Evolutionary conservation across 2,113 vertebrate species (phyloP).

Genomic region (Labeo rohita): DNA sequence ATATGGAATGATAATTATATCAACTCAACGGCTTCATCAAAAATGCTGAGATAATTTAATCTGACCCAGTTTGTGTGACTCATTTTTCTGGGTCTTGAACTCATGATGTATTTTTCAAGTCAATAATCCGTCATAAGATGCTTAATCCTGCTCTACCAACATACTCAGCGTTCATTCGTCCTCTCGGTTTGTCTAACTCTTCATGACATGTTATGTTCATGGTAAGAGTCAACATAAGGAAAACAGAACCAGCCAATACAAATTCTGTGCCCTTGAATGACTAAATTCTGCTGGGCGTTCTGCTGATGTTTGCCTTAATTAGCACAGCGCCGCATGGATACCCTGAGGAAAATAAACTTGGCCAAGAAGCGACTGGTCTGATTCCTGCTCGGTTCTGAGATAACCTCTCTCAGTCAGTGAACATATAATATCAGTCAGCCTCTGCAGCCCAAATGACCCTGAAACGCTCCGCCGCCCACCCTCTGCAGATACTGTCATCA

Average conservation of each 20-base stretch:
- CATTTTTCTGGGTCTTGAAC: slow-evolving; percentile 25
- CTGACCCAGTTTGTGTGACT: slow-evolving; percentile 40
- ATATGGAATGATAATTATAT: slow-evolving; percentile 27
- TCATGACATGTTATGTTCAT: not conserved
- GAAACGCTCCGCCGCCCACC: slow-evolving; percentile 29
- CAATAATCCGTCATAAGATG: slow-evolving; percentile 26
- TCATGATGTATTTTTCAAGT: not conserved
- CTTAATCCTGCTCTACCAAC: slow-evolving; percentile 19
- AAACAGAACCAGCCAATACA: not conserved
- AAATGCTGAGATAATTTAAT: slow-evolving; percentile 36
- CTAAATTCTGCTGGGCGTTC: slow-evolving; percentile 27
- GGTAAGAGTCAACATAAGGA: slow-evolving; percentile 14
- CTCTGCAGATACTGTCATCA: slow-evolving; percentile 7
- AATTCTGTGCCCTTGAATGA: slow-evolving; percentile 12
- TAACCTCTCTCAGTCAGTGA: slow-evolving; percentile 1
- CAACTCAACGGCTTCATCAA: slow-evolving; percentile 15
- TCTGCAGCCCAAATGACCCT: slow-evolving; percentile 24
- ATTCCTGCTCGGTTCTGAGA: slow-evolving; percentile 16
- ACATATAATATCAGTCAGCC: slow-evolving; percentile 22
- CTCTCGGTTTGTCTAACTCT: not conserved
- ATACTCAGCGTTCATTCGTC: not conserved
- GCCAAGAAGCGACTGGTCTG: not conserved
- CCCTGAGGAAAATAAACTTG: slow-evolving; percentile 41
- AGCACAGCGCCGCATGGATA: not conserved
- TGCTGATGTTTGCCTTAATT: slow-evolving; percentile 37